Evolutionary conservation across 2,888 invertebrate genomes (phyloP).

Genomic region (Bibio marci): DNA sequence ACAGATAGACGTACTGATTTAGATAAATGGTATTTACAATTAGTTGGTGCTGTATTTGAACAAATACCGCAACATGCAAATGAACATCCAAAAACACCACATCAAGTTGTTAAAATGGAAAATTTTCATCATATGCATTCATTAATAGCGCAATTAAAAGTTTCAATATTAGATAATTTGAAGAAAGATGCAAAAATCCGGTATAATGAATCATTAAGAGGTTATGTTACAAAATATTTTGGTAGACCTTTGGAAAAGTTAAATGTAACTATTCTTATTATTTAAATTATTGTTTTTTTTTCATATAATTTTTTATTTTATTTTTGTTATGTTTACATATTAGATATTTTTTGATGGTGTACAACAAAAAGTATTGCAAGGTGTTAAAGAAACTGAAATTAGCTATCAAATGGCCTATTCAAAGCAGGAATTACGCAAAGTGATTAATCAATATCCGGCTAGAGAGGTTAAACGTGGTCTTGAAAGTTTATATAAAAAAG

Average conservation of each 20-base stretch:
- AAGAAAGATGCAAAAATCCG: constrained; percentile 80
- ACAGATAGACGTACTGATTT: constrained; percentile 77
- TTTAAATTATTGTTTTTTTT: constrained; percentile 1
- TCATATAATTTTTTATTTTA: constrained; percentile 1
- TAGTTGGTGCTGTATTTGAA: constrained; percentile 71
- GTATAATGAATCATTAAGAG: constrained; percentile 76
- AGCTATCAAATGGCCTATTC: constrained; percentile 95
- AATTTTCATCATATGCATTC: constrained; percentile 91
- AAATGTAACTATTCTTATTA: constrained; percentile 42
- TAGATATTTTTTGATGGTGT: constrained; percentile 95
- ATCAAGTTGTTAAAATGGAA: constrained; percentile 85
- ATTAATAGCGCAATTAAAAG: constrained; percentile 73
- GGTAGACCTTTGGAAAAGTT: constrained; percentile 83
- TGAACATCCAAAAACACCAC: constrained; percentile 82
- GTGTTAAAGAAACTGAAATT: constrained; percentile 92
- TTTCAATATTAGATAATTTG: constrained; percentile 68
- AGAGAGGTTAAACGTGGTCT: constrained; percentile 85
- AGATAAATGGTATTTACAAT: constrained; percentile 75
- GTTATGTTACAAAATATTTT: constrained; percentile 89
- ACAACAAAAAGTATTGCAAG: constrained; percentile 78
- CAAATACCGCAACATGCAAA: constrained; percentile 59
- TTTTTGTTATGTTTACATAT: no score
- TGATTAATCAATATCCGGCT: constrained; percentile 86
- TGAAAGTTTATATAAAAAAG: constrained; percentile 84
- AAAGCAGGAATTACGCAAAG: constrained; percentile 88